phyloP scores from a whole-genome alignment of 1,140 invertebrate species.

The Apis mellifera region Amel_HAv3.1 CM009941.2:2074001-2074500 shows the following conservation, averaged over 20 bases:
- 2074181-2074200: background rate
- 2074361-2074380: too few species aligned
- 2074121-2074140: background rate
- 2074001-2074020: slow-evolving; percentile 20
- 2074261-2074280: background rate
- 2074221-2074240: background rate
- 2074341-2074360: too few species aligned
- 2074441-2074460: too few species aligned
- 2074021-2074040: background rate
- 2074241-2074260: background rate
- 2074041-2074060: background rate
- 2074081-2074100: background rate
- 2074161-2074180: slow-evolving; percentile 6
- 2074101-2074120: background rate
- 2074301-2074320: too few species aligned
- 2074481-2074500: too few species aligned
- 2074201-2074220: background rate
- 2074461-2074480: too few species aligned
- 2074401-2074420: too few species aligned
- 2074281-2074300: background rate
- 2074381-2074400: too few species aligned
- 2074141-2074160: background rate
- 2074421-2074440: too few species aligned
- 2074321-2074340: too few species aligned
- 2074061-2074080: background rate